Evolutionary conservation across 2,113 vertebrate species (phyloP).

Genomic region (Cyprinus carpio): DNA sequence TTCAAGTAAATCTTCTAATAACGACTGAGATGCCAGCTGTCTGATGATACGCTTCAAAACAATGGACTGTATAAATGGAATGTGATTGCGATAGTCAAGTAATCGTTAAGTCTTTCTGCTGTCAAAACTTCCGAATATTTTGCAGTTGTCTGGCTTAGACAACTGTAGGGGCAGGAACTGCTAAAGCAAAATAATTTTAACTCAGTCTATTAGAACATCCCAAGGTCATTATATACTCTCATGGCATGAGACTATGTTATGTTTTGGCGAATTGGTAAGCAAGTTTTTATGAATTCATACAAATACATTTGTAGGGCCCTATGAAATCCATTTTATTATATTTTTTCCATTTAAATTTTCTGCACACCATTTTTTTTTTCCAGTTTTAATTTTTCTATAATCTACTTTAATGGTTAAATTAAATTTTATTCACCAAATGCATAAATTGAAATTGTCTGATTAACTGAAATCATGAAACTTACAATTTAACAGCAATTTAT

Average conservation of each 20-base stretch:
- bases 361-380: too few species aligned
- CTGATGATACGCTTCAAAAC: not conserved
- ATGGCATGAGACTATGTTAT: not conserved
- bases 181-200: not conserved
- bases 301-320: too few species aligned
- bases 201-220: not conserved
- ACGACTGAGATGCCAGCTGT: not conserved
- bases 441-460: too few species aligned
- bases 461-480: too few species aligned
- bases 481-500: too few species aligned
- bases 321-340: too few species aligned
- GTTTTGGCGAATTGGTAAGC: not conserved
- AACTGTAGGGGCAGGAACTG: not conserved
- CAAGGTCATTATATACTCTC: not conserved
- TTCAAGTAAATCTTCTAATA: not conserved
- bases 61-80: not conserved
- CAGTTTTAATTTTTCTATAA: too few species aligned
- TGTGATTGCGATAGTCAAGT: not conserved
- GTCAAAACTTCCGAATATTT: not conserved
- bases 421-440: too few species aligned
- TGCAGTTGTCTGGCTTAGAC: not conserved
- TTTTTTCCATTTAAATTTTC: too few species aligned
- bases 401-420: too few species aligned
- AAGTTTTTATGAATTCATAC: not conserved
- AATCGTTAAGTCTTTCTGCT: not conserved